Evolutionary conservation across 2,888 invertebrate species (phyloP), one percentile per base, ranked within the genome.

Genomic region (Copidosoma aretas): DNA sequence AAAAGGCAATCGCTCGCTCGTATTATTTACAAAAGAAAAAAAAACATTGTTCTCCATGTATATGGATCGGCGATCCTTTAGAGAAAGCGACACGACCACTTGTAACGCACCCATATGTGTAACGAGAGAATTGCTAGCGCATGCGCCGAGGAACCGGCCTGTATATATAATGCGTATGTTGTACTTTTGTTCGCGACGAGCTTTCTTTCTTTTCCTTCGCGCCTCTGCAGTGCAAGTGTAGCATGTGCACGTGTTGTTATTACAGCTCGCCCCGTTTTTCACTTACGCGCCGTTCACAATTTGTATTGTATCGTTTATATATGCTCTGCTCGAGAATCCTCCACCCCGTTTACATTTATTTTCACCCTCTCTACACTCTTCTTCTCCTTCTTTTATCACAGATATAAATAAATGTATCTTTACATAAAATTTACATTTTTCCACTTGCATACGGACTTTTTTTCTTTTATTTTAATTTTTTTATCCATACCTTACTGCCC

Each of bases 331-430:
- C n/a, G n/a, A n/a, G 61, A 54, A 70, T 72, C 63, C 68, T 64
- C 58, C 24, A 56, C 54, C 60, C 73, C 73, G 67, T 72, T 66
- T 67, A 72, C 74, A 72, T 77, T 72, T 62, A 12, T 15, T 25
- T 19, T 58, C 54, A 17, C 22, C 32, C 12, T 15, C 17, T 66
- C 14, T n/a, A 53, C 21, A n/a, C 10, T 25, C 25, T 39, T 52
- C 46, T 46, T 74, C 72, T 67, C 73, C 71, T 62, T 72, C 66
- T 71, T 76, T 77, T 82, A 83, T 83, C 83, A 83, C 83, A 83
- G 82, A 82, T 82, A 82, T 80, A 82, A 82, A 83, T 82, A 80
- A 83, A 82, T 80, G 79, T 81, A 78, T 81, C 74, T 80, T 79
- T 81, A 80, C 79, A 81, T 80, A 80, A 80, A 80, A 79, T 80